These are phyloP conservation scores for Rhea americana DNA, from an alignment of 2,113 vertebrate genomes.

Conservation along the genomic window DNA sequence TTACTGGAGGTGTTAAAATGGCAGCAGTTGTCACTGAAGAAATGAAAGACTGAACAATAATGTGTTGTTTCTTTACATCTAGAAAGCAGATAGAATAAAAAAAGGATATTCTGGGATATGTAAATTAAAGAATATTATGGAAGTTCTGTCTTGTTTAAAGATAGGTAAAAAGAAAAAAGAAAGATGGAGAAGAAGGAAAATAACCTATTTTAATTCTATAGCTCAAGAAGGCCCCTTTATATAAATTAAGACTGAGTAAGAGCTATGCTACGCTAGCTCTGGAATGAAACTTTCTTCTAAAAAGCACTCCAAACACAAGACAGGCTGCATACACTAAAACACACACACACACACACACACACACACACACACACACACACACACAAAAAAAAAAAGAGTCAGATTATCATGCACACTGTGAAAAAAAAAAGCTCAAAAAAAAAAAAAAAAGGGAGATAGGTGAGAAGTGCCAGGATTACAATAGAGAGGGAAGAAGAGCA, in stretches of 20 bases:
- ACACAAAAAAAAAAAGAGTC: background rate
- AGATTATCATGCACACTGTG: background rate
- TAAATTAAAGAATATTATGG: background rate
- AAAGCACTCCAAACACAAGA: background rate
- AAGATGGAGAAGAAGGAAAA: background rate
- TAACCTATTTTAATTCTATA: background rate
- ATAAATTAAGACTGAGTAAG: background rate
- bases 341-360: background rate
- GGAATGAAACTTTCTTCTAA: background rate
- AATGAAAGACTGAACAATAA: background rate
- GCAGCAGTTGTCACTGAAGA: background rate
- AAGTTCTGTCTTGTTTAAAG: background rate
- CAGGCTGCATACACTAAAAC: background rate
- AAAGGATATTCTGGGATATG: background rate
- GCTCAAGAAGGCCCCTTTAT: background rate
- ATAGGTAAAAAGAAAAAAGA: background rate
- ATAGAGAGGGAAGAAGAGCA: background rate
- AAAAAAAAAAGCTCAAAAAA: background rate
- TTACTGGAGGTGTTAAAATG: background rate
- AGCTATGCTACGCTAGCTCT: background rate
- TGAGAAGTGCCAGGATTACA: background rate
- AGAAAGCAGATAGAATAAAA: background rate
- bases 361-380: too few relatives aligned
- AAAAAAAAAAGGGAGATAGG: background rate
- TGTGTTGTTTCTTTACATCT: background rate